These are phyloP conservation scores for Athripsodes cinereus DNA, from an alignment of 2,888 invertebrate genomes.

Conservation along the genomic window DNA sequence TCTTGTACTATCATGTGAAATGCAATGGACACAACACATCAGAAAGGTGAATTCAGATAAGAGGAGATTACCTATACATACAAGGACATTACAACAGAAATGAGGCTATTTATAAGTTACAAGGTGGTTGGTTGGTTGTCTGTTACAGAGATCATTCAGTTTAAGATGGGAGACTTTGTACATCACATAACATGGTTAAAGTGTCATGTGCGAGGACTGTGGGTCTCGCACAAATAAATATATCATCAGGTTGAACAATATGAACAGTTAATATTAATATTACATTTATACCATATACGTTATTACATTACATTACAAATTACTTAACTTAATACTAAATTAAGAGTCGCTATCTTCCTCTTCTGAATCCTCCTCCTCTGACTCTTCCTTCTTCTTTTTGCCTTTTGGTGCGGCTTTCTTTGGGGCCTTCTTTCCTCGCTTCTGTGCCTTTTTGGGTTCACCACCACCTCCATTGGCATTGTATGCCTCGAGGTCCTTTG, in stretches of 20 bases:
- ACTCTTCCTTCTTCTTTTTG: conserved; percentile 58
- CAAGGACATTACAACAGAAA: background rate
- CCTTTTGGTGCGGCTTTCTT: conserved; percentile 46
- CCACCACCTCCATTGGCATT: conserved; percentile 65
- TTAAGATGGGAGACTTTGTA: background rate
- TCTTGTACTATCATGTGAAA: background rate
- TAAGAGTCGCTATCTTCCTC: conserved; percentile 58
- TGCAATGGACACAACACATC: background rate
- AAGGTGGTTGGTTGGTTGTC: background rate
- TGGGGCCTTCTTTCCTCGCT: conserved; percentile 51
- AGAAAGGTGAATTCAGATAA: too few species aligned
- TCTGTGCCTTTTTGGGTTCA: conserved; percentile 53
- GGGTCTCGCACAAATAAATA: background rate
- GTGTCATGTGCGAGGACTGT: background rate
- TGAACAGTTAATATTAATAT: conserved; percentile 33
- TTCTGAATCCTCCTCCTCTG: conserved; percentile 58
- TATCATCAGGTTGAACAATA: conserved; percentile 23
- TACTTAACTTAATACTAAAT: conserved; percentile 1
- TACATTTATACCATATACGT: background rate
- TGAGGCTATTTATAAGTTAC: too few species aligned
- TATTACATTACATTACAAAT: conserved; percentile 2
- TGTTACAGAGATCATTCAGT: background rate
- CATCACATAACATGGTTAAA: background rate
- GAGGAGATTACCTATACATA: too few species aligned
- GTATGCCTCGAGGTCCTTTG: conserved; percentile 83